Conservation (phyloP, 2,888 invertebrate species). For the Polydrusus tereticollis region DNA sequence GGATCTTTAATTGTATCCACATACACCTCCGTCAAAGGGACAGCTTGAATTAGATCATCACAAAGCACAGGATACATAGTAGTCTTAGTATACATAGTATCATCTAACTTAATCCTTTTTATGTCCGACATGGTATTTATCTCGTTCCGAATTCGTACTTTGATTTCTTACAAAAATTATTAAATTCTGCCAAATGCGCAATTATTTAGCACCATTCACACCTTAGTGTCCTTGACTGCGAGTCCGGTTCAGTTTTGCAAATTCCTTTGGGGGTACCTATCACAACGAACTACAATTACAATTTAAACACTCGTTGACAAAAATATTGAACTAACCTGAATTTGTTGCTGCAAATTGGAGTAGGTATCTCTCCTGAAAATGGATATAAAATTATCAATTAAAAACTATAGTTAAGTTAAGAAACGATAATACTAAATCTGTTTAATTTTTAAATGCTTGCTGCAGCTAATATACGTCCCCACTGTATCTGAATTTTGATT, state of each 20-base stretch:
- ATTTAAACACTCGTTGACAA: neutral
- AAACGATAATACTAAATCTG: too few species aligned
- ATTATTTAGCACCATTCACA: slow-evolving; percentile 25
- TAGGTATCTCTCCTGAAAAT: too few species aligned
- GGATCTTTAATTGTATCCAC: slow-evolving; percentile 73
- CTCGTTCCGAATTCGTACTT: neutral
- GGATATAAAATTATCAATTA: too few species aligned
- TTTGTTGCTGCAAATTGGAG: neutral
- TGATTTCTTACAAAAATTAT: neutral
- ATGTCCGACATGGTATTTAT: slow-evolving; percentile 31
- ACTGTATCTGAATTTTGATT: too few species aligned
- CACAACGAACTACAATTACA: slow-evolving; percentile 28
- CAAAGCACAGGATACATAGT: slow-evolving; percentile 54
- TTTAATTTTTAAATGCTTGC: too few species aligned
- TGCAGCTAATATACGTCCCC: too few species aligned
- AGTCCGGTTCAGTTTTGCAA: slow-evolving; percentile 2
- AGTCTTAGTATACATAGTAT: slow-evolving; percentile 1
- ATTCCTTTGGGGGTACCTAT: slow-evolving; percentile 19
- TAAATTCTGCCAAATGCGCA: neutral
- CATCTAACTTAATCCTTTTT: slow-evolving; percentile 57
- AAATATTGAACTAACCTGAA: neutral
- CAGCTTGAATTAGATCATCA: slow-evolving; percentile 54
- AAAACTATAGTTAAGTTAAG: too few species aligned
- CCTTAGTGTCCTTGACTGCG: slow-evolving; percentile 2
- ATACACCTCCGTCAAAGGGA: slow-evolving; percentile 70